Evolutionary conservation across 1,140 invertebrate species (phyloP), one percentile per base, ranked within the genome.

Genomic region (Hylyphantes graminicola): DNA sequence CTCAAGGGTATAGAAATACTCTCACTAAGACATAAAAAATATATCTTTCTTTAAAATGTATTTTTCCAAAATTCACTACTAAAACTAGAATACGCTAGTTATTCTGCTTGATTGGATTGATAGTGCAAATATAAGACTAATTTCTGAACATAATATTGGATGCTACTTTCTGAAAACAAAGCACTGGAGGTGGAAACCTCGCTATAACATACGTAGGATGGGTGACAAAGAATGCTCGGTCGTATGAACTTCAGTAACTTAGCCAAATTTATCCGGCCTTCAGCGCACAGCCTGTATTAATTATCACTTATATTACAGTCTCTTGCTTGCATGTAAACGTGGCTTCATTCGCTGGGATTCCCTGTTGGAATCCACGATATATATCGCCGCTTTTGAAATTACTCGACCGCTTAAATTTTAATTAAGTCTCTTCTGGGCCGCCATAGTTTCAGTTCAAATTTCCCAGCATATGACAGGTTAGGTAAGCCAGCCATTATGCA

Each of bases 251-350:
- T 64, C 74, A 76, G 64, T 76, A 64, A 53, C 55, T 17, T n/a
- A 12, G 72, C 35, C 72, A 21, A 74, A 57, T 57, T 74, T 57
- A 74, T 74, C 53, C 72, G 19, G 21, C 15, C 72, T 59, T 21
- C 48, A 17, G 51, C 54, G 74, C 63, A 55, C 35, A 64, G 59
- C 21, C 59, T 57, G 50, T 57, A 76, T 64, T 76, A 76, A 76
- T 64, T 76, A 76, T 76, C 74, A 76, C 74, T 63, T 64, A 76
- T 76, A 76, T 76, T 76, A 54, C 74, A 61, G 53, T 74, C 54
- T 55, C 35, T 74, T 74, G 53, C 72, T 55, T 53, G 53, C 13
- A 74, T 21, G 55, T 48, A 74, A 35, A 74, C 72, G 55, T 59
- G 21, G 35, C 59, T 15, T 55, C 12, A 57, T 48, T 61, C 72